Base-by-base conservation (phyloP, 2,113 vertebrate genomes). In the Vombatus ursinus region DNA sequence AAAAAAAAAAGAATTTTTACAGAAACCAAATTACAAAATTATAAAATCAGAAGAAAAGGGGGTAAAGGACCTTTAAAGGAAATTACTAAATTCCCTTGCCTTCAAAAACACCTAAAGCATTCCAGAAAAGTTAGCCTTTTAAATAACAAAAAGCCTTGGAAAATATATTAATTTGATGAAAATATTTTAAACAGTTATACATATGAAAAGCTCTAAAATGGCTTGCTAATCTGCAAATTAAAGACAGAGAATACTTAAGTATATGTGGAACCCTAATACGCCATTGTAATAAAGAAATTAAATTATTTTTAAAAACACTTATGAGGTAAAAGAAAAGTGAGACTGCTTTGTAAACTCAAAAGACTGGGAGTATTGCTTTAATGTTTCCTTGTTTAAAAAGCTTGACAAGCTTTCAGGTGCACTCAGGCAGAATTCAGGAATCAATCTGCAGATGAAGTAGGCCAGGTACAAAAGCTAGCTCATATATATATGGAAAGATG, bases 401-500 rank as follows among this genome's bases (percentile, higher is more conserved):
- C 47, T n/a, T 10, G 26, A 92, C 54, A 68, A 90, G 24, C 53
- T 95, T 93, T 22, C 24, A 48, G 49, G 52, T 50, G 31, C 26
- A 44, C n/a, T 28, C 89, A 52, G 44, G 52, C 54, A 47, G 50
- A 16, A 51, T 44, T 50, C 53, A 68, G 16, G 11, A 57, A 1
- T 48, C 90, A 47, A 6, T 96, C 96, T 98, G 97, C 96, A 98
- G 95, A 98, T 96, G 96, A 97, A 97, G 96, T 98, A 96, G 96
- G 95, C 97, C 96, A 96, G 96, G 22, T 97, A 93, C 96, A 97
- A 96, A 96, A 96, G 96, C 96, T 97, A 98, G 97, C 97, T 98
- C 97, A 98, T 97, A 97, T 97, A 97, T 97, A 52, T 16, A 52
- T 52, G 95, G 96, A 97, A 98, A 97, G 97, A 98, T 97, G 97